These are phyloP conservation scores for Amphipoea oculea DNA, from an alignment of 2,888 invertebrate species.

Conservation along the genomic window DNA sequence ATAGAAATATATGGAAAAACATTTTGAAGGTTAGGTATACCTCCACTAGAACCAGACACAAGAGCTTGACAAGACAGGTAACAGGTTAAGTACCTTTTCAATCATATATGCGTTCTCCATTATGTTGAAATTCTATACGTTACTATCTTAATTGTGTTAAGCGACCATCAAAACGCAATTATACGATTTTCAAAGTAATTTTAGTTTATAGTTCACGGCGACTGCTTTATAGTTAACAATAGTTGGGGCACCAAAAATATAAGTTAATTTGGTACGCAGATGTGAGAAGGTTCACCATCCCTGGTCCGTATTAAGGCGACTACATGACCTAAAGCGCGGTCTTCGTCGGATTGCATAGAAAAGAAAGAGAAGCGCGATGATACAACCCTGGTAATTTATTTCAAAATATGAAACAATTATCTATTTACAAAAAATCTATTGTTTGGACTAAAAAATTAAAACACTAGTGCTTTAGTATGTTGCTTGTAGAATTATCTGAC, in stretches of 20 bases:
- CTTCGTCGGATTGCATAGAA: too few species aligned
- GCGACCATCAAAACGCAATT: background rate
- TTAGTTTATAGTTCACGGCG: background rate
- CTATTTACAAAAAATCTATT: too few species aligned
- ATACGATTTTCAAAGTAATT: background rate
- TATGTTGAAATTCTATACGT: background rate
- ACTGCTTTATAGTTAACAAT: too few species aligned
- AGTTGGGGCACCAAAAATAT: background rate
- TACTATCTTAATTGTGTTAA: background rate
- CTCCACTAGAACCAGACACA: background rate
- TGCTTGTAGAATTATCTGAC: too few species aligned
- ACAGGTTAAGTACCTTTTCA: background rate
- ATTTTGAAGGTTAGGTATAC: background rate
- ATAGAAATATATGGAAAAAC: background rate
- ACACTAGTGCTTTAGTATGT: too few species aligned
- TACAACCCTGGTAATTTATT: too few species aligned
- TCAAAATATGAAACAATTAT: too few species aligned
- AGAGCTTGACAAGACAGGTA: background rate
- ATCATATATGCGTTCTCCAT: background rate
- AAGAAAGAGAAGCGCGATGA: too few species aligned
- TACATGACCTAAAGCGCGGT: too few species aligned
- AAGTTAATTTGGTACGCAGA: background rate
- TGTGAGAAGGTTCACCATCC: background rate
- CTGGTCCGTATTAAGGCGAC: slow-evolving; percentile 7
- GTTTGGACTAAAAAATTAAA: too few species aligned